Percentiles rank a stretch among this genome's conserved stretches.
These are phyloP conservation scores for Isaurus tuberculatus DNA, from an alignment of 92 coral and sea anemone genomes.

Conservation along the genomic window DNA sequence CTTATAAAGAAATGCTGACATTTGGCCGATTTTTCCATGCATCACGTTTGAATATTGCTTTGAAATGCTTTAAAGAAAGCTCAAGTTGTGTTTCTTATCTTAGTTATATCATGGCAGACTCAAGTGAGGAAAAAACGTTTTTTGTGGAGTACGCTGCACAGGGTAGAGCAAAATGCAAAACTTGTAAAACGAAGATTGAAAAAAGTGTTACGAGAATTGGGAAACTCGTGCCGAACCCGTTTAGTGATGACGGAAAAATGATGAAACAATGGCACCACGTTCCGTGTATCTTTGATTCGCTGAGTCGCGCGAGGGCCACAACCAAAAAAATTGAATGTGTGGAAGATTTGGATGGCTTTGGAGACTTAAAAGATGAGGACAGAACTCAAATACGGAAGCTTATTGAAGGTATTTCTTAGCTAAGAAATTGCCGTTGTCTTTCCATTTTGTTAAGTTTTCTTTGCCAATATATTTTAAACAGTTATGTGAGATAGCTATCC, in stretches of 20 bases:
- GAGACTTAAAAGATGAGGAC: slow-evolving; percentile 76
- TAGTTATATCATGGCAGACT: slow-evolving; percentile 70
- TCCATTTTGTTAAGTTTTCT: not conserved
- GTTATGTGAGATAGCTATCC: no score
- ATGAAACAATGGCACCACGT: slow-evolving; percentile 99
- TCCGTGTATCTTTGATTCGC: slow-evolving; percentile 82
- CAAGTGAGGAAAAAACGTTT: slow-evolving; percentile 70
- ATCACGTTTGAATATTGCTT: slow-evolving; percentile 1
- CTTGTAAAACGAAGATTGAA: slow-evolving; percentile 91
- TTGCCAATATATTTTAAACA: no score
- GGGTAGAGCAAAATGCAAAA: slow-evolving; percentile 96
- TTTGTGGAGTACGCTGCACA: slow-evolving; percentile 92
- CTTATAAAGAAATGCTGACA: slow-evolving; percentile 24
- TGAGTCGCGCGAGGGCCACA: slow-evolving; percentile 88
- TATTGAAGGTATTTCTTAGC: slow-evolving; percentile 69
- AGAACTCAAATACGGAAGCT: slow-evolving; percentile 68
- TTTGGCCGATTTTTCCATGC: slow-evolving; percentile 3
- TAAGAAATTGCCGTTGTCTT: not conserved
- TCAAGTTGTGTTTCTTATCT: slow-evolving; percentile 28
- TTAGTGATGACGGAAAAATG: slow-evolving; percentile 93
- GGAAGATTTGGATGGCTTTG: slow-evolving; percentile 88
- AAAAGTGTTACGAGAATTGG: slow-evolving; percentile 91
- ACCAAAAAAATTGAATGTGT: slow-evolving; percentile 86
- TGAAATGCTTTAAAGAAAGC: not conserved
- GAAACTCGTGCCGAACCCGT: slow-evolving; percentile 85